A percentile compares a stretch with the other conserved stretches of the same genome.
These are phyloP conservation scores for Turnix velox DNA, from an alignment of 2,113 vertebrate genomes.

Conservation along the genomic window DNA sequence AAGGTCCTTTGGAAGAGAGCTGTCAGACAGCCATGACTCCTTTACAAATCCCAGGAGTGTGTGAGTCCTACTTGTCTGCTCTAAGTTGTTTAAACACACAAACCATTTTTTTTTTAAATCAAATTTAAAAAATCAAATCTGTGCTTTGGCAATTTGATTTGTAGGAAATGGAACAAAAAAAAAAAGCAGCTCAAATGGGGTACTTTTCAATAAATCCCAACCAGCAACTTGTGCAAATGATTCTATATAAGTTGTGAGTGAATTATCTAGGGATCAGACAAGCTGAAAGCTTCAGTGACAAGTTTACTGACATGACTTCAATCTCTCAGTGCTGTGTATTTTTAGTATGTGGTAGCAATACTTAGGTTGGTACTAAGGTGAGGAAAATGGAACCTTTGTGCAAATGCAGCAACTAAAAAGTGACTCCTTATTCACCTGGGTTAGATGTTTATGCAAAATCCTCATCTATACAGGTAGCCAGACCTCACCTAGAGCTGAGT, in stretches of 20 bases:
- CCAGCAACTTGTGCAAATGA: neutral
- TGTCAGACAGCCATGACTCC: neutral
- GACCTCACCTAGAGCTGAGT: neutral
- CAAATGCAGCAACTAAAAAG: neutral
- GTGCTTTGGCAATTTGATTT: constrained; percentile 10
- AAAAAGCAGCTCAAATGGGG: neutral
- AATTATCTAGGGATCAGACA: neutral
- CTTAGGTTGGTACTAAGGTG: neutral
- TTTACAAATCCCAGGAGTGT: neutral
- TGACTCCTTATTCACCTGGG: neutral
- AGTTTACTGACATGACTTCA: neutral
- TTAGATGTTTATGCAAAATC: neutral
- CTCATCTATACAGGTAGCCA: neutral
- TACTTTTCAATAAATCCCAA: constrained; percentile 30
- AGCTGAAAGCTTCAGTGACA: neutral
- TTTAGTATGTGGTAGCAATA: neutral
- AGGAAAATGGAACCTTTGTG: neutral
- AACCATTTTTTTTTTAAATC: constrained; percentile 4
- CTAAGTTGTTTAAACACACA: constrained; percentile 22
- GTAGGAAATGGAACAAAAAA: constrained; percentile 43
- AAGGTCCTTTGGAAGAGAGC: neutral
- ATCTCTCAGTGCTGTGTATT: accelerated
- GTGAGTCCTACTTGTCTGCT: neutral
- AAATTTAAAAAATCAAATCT: constrained; percentile 64
- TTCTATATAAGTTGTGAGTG: neutral